Conservation (phyloP, 2,797 vertebrate genomes). For the Acrossocheilus fasciatus region DNA sequence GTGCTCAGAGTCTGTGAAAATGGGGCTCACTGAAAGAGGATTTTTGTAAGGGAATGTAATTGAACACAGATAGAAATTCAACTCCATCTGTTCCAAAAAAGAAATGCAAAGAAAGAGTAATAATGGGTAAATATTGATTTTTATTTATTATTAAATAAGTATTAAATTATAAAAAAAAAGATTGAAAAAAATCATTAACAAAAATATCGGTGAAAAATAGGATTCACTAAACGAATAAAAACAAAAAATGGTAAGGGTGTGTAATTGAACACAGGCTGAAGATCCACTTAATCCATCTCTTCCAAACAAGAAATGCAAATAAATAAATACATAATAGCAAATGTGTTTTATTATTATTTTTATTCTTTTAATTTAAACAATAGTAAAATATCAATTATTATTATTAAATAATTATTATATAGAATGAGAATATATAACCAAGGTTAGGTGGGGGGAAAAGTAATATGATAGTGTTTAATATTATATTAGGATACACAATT, state of each 20-base stretch:
- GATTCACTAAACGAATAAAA: neutral
- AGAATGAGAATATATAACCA: constrained; percentile 28
- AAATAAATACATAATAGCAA: neutral
- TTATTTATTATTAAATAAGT: no score
- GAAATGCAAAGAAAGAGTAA: neutral
- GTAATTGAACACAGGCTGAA: neutral
- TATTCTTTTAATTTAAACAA: neutral
- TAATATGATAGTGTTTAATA: neutral
- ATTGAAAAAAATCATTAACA: no score
- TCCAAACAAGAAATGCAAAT: neutral
- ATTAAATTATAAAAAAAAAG: no score
- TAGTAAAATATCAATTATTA: neutral
- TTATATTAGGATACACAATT: neutral
- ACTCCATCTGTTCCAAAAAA: neutral
- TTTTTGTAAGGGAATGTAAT: no score
- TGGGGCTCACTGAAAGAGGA: neutral
- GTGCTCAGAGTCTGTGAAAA: neutral
- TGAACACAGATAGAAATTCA: neutral
- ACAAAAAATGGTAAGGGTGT: neutral
- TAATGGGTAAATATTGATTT: no score
- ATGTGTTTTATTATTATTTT: neutral
- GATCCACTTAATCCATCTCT: neutral
- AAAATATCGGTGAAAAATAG: neutral
- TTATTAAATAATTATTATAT: neutral
- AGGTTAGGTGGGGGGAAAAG: neutral